Evolutionary conservation across 2,797 vertebrate species (phyloP), one percentile per base, ranked within the genome.

Genomic region (Poeciliopsis presidionis): DNA sequence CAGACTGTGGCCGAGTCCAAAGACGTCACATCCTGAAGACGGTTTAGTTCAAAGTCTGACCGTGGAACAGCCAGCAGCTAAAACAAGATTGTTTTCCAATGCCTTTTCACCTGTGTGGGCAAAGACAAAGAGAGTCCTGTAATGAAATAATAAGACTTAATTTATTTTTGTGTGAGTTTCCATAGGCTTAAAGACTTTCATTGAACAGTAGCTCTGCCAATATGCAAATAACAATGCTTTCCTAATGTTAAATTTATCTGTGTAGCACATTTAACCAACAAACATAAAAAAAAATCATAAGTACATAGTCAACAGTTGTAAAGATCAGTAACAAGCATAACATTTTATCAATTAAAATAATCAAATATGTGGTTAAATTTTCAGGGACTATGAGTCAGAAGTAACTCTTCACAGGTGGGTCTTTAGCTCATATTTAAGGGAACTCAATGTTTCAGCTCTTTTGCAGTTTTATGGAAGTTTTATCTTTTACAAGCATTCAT

Each of bases 21-120:
- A 74, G 81, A 79, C 25, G n/a, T 81, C 78, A 67, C 16, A 3
- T 74, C 75, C 25, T 84, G 46, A 77, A 25, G 20, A 78, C 51
- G 61, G 61, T 69, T 80, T 47, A 59, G 22, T 55, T 63, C 28
- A 47, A 49, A 65, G 47, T 73, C 11, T 20, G 9, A 74, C 20
- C 30, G 39, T 5, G 55, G 1, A 61, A 55, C 20, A 70, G 51
- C 14, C 75, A 59, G 77, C 53, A 61, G 16, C 14, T 18, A 73
- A 28, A 43, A 36, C 14, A 5, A 67, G 6, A 78, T 25, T 69
- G 43, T 69, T 43, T 69, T 43, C 65, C 65, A 43, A 25, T 25
- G 53, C 11, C 57, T 51, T 5, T 30, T 22, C 67, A 51, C 33
- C 61, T 9, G 7, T n/a, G 22, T 69, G 65, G 39, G 39, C 36